These are phyloP conservation scores for Drosophila orena DNA, from an alignment of 1,140 invertebrate species.

Conservation along the genomic window DNA sequence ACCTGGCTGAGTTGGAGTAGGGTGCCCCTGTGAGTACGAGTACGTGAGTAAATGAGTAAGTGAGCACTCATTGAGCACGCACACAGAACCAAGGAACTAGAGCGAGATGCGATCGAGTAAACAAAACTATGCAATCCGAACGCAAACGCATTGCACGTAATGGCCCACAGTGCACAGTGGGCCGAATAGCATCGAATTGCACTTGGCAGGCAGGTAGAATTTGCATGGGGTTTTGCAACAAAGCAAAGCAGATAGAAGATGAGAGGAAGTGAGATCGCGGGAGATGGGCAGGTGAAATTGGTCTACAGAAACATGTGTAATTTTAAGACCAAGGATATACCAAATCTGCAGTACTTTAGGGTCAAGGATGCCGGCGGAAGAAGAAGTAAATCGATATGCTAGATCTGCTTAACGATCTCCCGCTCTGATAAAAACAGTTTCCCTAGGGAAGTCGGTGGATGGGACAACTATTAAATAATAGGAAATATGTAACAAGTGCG, in stretches of 20 bases:
- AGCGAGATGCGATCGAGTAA: slow-evolving; percentile 54
- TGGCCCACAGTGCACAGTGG: slow-evolving; percentile 73
- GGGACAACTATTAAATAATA: neutral
- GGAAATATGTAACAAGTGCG: slow-evolving; percentile 3
- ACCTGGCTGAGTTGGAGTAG: slow-evolving; percentile 13
- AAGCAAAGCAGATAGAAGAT: slow-evolving; percentile 31
- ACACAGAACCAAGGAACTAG: slow-evolving; percentile 61
- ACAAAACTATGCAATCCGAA: slow-evolving; percentile 74
- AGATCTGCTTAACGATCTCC: slow-evolving; percentile 3
- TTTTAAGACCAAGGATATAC: slow-evolving; percentile 1
- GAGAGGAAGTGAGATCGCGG: slow-evolving; percentile 70
- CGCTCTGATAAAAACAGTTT: slow-evolving; percentile 34
- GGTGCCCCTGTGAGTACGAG: neutral
- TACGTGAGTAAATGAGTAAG: slow-evolving; percentile 14
- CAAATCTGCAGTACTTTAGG: slow-evolving; percentile 7
- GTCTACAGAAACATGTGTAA: slow-evolving; percentile 31
- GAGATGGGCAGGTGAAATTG: slow-evolving; percentile 64
- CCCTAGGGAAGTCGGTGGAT: slow-evolving; percentile 10
- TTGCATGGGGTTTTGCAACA: slow-evolving; percentile 31
- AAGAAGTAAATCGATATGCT: slow-evolving; percentile 9
- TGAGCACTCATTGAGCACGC: slow-evolving; percentile 77
- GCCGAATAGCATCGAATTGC: slow-evolving; percentile 27
- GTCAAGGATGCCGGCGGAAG: slow-evolving; percentile 8
- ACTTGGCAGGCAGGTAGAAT: slow-evolving; percentile 31
- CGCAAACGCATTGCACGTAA: slow-evolving; percentile 58